These are phyloP conservation scores for Gallinago stenura DNA, from an alignment of 2,797 vertebrate genomes.

Conservation along the genomic window DNA sequence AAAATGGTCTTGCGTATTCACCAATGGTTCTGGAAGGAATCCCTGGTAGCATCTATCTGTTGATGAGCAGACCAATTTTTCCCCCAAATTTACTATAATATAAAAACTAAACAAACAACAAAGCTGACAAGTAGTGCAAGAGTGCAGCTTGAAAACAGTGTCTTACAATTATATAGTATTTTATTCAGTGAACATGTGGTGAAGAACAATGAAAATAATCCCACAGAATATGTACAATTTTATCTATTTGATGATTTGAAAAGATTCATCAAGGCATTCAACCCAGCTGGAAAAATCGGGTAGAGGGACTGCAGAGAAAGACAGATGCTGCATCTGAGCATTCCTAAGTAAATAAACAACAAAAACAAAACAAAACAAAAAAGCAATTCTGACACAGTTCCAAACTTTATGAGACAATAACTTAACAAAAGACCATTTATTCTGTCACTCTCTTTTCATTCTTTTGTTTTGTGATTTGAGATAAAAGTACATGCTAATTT, in stretches of 20 bases:
- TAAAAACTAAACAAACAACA: constrained; percentile 40
- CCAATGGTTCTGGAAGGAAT: neutral
- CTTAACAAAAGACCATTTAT: constrained; percentile 73
- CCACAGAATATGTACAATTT: constrained; percentile 67
- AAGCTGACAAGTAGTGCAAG: neutral
- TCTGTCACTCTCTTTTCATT: constrained; percentile 27
- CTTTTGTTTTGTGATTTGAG: constrained; percentile 61
- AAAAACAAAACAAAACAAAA: constrained; percentile 63
- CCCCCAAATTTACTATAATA: neutral
- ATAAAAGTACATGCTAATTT: constrained; percentile 60
- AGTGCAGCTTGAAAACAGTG: constrained; percentile 46
- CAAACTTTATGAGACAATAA: constrained; percentile 75
- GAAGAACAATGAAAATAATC: constrained; percentile 76
- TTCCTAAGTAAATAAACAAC: constrained; percentile 72
- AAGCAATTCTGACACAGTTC: constrained; percentile 69
- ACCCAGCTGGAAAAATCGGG: constrained; percentile 51
- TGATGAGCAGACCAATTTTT: neutral
- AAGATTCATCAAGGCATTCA: constrained; percentile 75
- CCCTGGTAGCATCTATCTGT: neutral
- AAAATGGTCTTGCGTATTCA: neutral
- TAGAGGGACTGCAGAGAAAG: constrained; percentile 52
- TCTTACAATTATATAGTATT: constrained; percentile 55
- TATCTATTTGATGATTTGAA: constrained; percentile 73
- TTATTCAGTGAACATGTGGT: constrained; percentile 71
- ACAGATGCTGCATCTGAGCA: constrained; percentile 76